Evolutionary conservation across 2,888 invertebrate genomes (phyloP).

Genomic region (Aethes cnicana): DNA sequence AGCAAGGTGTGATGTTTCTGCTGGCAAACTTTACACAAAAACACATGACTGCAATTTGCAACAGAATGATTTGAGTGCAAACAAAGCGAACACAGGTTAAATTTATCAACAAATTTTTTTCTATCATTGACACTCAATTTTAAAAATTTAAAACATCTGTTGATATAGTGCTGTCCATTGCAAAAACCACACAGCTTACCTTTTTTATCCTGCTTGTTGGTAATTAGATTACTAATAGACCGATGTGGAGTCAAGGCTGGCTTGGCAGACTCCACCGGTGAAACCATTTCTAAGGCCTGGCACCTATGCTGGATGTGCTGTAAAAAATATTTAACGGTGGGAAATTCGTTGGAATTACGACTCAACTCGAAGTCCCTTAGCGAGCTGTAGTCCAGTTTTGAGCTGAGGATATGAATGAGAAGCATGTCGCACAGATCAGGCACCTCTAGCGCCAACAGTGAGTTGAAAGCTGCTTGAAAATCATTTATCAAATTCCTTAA

Average conservation of each 20-base stretch:
- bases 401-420: slow-evolving; percentile 1
- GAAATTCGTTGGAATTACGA: not conserved
- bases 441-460: not conserved
- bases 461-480: slow-evolving; percentile 1
- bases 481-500: slow-evolving; percentile 4
- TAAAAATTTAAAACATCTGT: slow-evolving; percentile 13
- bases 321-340: not conserved
- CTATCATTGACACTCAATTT: slow-evolving; percentile 6
- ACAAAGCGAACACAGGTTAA: slow-evolving; percentile 1
- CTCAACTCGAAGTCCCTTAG: not conserved
- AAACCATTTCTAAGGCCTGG: slow-evolving; percentile 5
- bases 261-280: not conserved
- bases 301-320: not conserved
- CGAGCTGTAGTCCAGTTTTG: slow-evolving; percentile 1
- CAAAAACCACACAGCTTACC: slow-evolving; percentile 13
- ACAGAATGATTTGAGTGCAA: not conserved
- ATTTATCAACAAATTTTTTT: not conserved
- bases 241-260: no score
- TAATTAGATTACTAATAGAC: not conserved
- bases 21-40: slow-evolving; percentile 11
- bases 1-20: slow-evolving; percentile 10
- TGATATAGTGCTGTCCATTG: slow-evolving; percentile 6
- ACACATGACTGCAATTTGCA: not conserved
- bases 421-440: not conserved
- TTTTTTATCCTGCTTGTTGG: not conserved